A percentile compares a stretch with the other conserved stretches of the same genome.
Conservation (phyloP, 2,113 vertebrate genomes). For the Camelus dromedarius region DNA sequence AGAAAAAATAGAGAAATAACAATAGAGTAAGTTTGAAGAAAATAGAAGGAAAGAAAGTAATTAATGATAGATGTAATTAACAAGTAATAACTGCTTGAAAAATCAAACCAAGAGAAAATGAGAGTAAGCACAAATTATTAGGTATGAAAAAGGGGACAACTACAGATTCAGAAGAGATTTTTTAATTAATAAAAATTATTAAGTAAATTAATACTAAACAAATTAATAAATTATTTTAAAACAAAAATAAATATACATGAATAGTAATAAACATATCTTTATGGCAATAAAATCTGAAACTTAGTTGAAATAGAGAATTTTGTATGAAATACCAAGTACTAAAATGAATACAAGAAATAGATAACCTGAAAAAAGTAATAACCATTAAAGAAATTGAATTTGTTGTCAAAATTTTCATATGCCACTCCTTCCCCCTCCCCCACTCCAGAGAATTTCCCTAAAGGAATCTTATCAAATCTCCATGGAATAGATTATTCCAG, state of each 20-base stretch:
- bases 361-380: background rate
- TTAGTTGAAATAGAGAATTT: background rate
- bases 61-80: background rate
- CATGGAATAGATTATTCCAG: background rate
- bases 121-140: background rate
- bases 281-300: background rate
- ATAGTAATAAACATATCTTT: background rate
- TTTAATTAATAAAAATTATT: background rate
- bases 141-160: background rate
- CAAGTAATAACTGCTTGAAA: conserved; percentile 4
- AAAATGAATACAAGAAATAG: background rate
- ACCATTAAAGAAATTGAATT: background rate
- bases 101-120: background rate
- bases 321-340: background rate
- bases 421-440: background rate
- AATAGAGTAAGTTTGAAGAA: background rate
- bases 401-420: background rate
- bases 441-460: background rate
- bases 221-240: background rate
- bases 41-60: background rate
- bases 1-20: background rate
- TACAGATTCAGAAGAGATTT: background rate
- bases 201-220: conserved; percentile 23
- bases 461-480: background rate
- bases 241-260: background rate